phyloP scores from a whole-genome alignment of 2,888 invertebrate species.

The Drosophila colorata region DNA sequence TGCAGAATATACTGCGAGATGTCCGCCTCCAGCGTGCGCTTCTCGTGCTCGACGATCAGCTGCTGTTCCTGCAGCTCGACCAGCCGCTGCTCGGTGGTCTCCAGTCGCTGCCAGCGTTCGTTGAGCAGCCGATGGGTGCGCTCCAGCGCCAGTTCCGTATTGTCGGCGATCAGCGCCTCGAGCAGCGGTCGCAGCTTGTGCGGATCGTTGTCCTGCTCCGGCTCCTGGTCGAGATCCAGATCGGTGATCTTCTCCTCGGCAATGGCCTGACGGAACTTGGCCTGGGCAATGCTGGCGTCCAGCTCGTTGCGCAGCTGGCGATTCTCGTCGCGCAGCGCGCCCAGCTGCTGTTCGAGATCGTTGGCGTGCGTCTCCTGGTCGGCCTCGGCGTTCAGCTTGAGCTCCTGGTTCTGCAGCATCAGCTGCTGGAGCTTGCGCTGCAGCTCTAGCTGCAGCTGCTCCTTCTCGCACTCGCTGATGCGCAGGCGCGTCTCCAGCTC shows the following conservation, averaged over 20 bases:
- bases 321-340: slow-evolving; percentile 70
- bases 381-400: slow-evolving; percentile 78
- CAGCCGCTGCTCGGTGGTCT: slow-evolving; percentile 85
- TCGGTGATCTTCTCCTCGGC: slow-evolving; percentile 83
- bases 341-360: slow-evolving; percentile 75
- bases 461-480: slow-evolving; percentile 79
- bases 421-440: slow-evolving; percentile 77
- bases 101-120: slow-evolving; percentile 86
- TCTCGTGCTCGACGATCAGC: slow-evolving; percentile 87
- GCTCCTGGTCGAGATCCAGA: slow-evolving; percentile 71
- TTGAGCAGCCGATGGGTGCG: slow-evolving; percentile 86
- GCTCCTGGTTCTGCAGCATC: slow-evolving; percentile 77
- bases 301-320: slow-evolving; percentile 72
- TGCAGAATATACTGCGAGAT: slow-evolving; percentile 87
- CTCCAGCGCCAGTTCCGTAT: slow-evolving; percentile 60
- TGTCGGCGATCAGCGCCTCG: slow-evolving; percentile 52
- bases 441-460: slow-evolving; percentile 77
- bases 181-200: slow-evolving; percentile 72
- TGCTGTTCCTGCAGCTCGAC: slow-evolving; percentile 84
- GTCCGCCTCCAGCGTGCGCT: slow-evolving; percentile 85
- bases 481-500: slow-evolving; percentile 75
- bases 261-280: slow-evolving; percentile 75
- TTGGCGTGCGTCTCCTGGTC: slow-evolving; percentile 77
- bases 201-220: slow-evolving; percentile 57
- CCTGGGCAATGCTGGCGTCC: slow-evolving; percentile 66